Evolutionary conservation across 64 coral and sea anemone species (phyloP).

Genomic region (Porites australiensis): DNA sequence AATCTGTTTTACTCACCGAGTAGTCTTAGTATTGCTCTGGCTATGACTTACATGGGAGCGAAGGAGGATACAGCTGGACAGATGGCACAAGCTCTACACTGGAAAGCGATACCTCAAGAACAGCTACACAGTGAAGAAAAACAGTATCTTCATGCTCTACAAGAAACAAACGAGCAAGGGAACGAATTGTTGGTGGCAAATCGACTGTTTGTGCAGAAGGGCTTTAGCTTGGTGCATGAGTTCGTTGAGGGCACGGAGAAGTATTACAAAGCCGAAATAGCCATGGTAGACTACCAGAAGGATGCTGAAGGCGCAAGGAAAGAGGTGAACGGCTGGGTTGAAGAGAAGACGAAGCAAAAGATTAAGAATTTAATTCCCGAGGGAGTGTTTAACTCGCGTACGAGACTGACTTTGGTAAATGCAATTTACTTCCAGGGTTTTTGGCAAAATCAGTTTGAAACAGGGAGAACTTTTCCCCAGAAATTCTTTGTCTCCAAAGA

Average conservation of each 20-base stretch:
- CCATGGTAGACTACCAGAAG: constrained; percentile 81
- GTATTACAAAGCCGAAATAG: constrained; percentile 75
- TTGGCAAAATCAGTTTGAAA: constrained; percentile 82
- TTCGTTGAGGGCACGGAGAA: constrained; percentile 62
- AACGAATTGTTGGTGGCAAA: constrained; percentile 79
- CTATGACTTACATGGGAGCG: constrained; percentile 88
- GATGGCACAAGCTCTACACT: constrained; percentile 78
- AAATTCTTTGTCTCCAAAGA: constrained; percentile 20
- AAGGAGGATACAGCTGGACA: constrained; percentile 72
- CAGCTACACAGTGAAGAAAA: constrained; percentile 58
- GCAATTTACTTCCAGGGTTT: constrained; percentile 94
- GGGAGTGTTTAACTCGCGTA: constrained; percentile 60
- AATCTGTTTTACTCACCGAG: constrained; percentile 92
- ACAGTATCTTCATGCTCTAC: constrained; percentile 54
- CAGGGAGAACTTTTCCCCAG: constrained; percentile 22
- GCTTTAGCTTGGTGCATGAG: constrained; percentile 57
- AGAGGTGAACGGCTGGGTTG: constrained; percentile 79
- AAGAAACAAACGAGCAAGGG: constrained; percentile 1
- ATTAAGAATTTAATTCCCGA: constrained; percentile 73
- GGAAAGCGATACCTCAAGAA: constrained; percentile 50
- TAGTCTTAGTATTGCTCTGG: constrained; percentile 84
- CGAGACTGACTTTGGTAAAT: constrained; percentile 77
- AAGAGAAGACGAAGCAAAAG: constrained; percentile 81
- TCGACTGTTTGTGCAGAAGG: constrained; percentile 75
- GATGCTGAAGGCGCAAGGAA: constrained; percentile 70